Evolutionary conservation across 2,797 vertebrate genomes (phyloP).

Genomic region (Bucorvus abyssinicus): DNA sequence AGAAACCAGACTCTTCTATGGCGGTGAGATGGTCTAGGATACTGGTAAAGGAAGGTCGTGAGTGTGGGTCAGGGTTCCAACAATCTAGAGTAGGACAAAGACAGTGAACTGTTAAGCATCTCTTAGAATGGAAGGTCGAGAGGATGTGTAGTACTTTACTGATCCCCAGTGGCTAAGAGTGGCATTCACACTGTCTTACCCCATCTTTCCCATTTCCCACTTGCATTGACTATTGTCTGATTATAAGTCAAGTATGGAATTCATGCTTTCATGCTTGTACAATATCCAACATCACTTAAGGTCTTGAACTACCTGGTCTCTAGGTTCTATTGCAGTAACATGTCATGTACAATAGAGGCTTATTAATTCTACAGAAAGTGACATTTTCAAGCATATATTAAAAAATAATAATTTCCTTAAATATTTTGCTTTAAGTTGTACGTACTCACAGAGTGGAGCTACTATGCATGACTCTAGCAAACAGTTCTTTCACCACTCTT

Average conservation of each 20-base stretch:
- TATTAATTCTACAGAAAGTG: neutral
- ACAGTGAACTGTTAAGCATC: neutral
- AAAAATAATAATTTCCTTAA: neutral
- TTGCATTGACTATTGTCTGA: neutral
- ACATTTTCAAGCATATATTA: neutral
- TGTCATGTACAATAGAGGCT: neutral
- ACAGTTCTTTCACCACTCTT: neutral
- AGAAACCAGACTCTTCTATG: conserved; percentile 96
- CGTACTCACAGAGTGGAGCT: conserved; percentile 3
- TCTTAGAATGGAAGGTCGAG: neutral
- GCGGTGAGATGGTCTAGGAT: conserved; percentile 91
- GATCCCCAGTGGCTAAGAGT: conserved; percentile 54
- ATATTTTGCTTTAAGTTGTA: neutral
- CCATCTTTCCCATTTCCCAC: neutral
- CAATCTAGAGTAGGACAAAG: conserved; percentile 81
- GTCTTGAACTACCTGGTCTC: neutral
- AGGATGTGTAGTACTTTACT: conserved; percentile 19
- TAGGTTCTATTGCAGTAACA: neutral
- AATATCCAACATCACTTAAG: neutral
- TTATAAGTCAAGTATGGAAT: neutral
- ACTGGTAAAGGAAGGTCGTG: conserved; percentile 85
- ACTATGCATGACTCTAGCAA: conserved; percentile 79
- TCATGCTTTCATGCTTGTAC: neutral
- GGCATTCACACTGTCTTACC: neutral
- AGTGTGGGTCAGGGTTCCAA: conserved; percentile 92